Evolutionary conservation across 2,888 invertebrate species (phyloP), one percentile per base, ranked within the genome.

Genomic region (Aleiodes testaceus): DNA sequence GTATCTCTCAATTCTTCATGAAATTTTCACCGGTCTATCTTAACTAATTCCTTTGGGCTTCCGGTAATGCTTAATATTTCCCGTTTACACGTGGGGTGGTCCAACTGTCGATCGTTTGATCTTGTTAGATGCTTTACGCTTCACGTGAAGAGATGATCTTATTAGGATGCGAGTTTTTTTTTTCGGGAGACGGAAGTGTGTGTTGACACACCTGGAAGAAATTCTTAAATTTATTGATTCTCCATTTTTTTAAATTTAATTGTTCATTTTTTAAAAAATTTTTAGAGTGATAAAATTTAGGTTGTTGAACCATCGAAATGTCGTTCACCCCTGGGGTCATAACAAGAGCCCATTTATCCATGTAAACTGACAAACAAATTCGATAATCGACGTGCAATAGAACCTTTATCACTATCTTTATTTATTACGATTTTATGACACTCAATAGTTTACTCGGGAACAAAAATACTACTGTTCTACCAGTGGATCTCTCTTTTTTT

Each of bases 401-500:
- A 63, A 11, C 11, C 4, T 22, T 63, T 63, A 63, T 63, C 63
- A 14, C 59, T 63, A 63, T 63, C 63, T 45, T 12, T n/a, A 73
- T 81, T 82, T 83, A 84, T 84, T 81, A 74, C 18, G 65, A 68
- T 18, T 63, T 63, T 63, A 45, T 26, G 78, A 77, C 82, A 81
- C 79, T 81, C 80, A 82, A 36, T 74, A 64, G 72, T 78, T 78
- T 77, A 79, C 71, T 67, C 74, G 74, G 70, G 72, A 77, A 85
- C 84, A 85, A 82, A 83, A 85, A 84, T 84, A 85, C 84, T 85
- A 84, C 85, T 85, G 85, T 85, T 84, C 83, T 72, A 79, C 80
- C 75, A 78, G 77, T 75, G 75, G 72, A 73, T 44, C 14, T 36
- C 11, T 5, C 7, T 9, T 36, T 36, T 36, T 36, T 36, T 36